These are phyloP conservation scores for Geotrupes spiniger DNA, from an alignment of 2,888 invertebrate species.

Conservation along the genomic window DNA sequence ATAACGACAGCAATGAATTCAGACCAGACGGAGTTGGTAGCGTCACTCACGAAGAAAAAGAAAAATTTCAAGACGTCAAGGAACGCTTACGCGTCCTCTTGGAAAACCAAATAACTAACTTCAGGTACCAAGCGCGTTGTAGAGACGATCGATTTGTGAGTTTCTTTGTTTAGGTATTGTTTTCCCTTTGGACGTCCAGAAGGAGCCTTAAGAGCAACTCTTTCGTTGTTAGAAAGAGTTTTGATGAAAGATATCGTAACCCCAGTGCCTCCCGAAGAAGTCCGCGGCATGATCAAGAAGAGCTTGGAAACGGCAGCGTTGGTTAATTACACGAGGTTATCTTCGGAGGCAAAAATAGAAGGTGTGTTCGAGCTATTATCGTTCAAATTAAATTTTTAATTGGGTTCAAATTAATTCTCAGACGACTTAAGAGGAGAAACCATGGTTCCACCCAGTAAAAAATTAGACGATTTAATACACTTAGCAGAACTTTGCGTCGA, in stretches of 20 bases:
- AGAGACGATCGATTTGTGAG: not conserved
- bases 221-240: slow-evolving; percentile 93
- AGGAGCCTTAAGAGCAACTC: slow-evolving; percentile 93
- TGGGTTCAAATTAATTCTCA: slow-evolving; percentile 39
- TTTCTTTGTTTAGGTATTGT: slow-evolving; percentile 66
- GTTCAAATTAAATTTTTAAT: not conserved
- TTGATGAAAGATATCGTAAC: slow-evolving; percentile 99
- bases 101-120: slow-evolving; percentile 98
- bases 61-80: slow-evolving; percentile 96
- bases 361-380: slow-evolving; percentile 59
- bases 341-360: slow-evolving; percentile 96
- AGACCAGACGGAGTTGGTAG: slow-evolving; percentile 99
- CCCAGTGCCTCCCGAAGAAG: slow-evolving; percentile 94
- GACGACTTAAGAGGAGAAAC: slow-evolving; percentile 81
- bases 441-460: slow-evolving; percentile 81
- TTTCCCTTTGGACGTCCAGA: slow-evolving; percentile 99
- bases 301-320: slow-evolving; percentile 97
- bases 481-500: slow-evolving; percentile 98
- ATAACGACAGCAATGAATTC: slow-evolving; percentile 51
- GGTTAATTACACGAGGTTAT: slow-evolving; percentile 93
- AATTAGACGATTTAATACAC: slow-evolving; percentile 94
- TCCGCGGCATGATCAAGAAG: slow-evolving; percentile 92
- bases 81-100: slow-evolving; percentile 88
- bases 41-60: slow-evolving; percentile 96
- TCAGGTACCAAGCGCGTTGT: slow-evolving; percentile 61